phyloP scores from a whole-genome alignment of 2,888 invertebrate species.

The Coleophora deauratella region DNA sequence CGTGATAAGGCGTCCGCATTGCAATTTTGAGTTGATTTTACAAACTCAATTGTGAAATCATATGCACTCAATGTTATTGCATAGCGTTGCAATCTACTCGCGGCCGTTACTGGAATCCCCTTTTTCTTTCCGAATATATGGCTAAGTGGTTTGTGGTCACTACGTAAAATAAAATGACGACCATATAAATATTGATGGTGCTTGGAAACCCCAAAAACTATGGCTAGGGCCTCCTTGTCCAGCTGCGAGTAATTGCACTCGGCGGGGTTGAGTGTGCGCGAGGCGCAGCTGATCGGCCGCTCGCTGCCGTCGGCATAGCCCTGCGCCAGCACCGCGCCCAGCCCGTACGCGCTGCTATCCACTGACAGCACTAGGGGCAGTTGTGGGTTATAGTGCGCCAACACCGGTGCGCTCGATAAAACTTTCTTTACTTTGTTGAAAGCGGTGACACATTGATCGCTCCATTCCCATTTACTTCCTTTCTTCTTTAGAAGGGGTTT shows the following conservation, averaged over 20 bases:
- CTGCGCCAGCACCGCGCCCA: constrained; percentile 16
- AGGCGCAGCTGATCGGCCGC: constrained; percentile 17
- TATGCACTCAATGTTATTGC: constrained; percentile 30
- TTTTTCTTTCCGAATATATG: constrained; percentile 29
- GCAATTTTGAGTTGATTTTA: constrained; percentile 11
- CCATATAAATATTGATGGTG: constrained; percentile 23
- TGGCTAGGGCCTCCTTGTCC: constrained; percentile 21
- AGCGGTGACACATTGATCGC: neutral
- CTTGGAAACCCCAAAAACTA: constrained; percentile 19
- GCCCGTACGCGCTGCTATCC: constrained; percentile 15
- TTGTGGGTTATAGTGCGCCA: constrained; percentile 10
- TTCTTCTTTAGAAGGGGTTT: constrained; percentile 15
- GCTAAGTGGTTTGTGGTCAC: constrained; percentile 40
- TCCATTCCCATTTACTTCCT: neutral
- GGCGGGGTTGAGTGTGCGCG: constrained; percentile 9
- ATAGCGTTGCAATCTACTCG: constrained; percentile 28
- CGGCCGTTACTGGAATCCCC: constrained; percentile 26
- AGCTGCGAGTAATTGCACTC: neutral
- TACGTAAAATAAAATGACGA: constrained; percentile 25
- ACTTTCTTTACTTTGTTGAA: constrained; percentile 6
- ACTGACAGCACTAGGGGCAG: constrained; percentile 10
- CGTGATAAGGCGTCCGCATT: too few relatives aligned
- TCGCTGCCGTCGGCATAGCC: constrained; percentile 13
- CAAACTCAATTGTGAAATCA: constrained; percentile 18
- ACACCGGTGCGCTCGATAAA: constrained; percentile 5